Conservation (phyloP, 2,113 vertebrate species). For the Alaudala cheleensis region DNA sequence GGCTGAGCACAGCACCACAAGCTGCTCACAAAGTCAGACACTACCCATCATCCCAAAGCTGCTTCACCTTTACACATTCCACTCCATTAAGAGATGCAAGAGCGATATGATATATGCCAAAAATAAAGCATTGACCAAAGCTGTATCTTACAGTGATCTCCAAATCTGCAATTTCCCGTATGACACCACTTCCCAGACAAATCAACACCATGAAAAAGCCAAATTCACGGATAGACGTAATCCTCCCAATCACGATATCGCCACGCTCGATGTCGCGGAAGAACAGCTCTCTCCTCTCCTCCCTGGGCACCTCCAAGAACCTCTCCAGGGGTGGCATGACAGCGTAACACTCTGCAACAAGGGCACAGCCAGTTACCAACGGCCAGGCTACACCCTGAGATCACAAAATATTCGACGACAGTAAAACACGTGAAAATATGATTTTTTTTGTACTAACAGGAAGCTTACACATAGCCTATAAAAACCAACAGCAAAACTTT, state of each 20-base stretch:
- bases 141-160: constrained; percentile 86
- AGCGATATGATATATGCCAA: accelerated
- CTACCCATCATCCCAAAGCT: neutral
- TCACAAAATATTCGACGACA: accelerated
- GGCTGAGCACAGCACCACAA: neutral
- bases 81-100: accelerated
- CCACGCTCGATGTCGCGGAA: constrained; percentile 92
- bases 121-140: neutral
- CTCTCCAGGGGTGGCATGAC: constrained; percentile 92
- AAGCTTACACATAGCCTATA: accelerated
- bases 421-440: accelerated
- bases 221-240: constrained; percentile 93
- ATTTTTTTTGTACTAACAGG: accelerated
- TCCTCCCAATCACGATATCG: constrained; percentile 89
- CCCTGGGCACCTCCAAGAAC: constrained; percentile 89
- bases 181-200: constrained; percentile 84
- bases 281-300: constrained; percentile 86
- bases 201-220: constrained; percentile 96
- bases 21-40: neutral
- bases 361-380: neutral
- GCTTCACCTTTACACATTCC: neutral
- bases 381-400: neutral
- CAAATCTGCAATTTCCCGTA: constrained; percentile 88
- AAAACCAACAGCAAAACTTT: accelerated
- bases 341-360: constrained; percentile 83